phyloP scores from a whole-genome alignment of 2,888 invertebrate genomes.

The Mantis religiosa region DNA sequence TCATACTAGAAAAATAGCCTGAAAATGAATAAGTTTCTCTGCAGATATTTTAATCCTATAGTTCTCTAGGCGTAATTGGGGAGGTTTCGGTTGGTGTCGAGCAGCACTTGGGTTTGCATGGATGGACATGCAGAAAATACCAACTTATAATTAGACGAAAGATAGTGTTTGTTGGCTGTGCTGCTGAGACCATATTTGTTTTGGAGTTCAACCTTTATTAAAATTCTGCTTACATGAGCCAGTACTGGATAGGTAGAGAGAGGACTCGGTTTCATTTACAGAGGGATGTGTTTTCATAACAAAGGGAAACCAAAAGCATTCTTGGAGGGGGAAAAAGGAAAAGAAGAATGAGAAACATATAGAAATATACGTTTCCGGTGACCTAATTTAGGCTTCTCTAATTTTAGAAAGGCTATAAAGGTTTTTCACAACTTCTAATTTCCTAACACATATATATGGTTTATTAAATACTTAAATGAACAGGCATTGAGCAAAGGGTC shows the following conservation, averaged over 20 bases:
- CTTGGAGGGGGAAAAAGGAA: background rate
- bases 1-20: background rate
- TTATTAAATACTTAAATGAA: too few species aligned
- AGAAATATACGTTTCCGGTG: too few species aligned
- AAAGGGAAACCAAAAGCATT: background rate
- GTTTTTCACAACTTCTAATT: too few species aligned
- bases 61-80: background rate
- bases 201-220: background rate
- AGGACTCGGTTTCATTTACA: background rate
- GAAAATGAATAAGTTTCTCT: background rate
- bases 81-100: background rate
- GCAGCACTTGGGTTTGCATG: background rate
- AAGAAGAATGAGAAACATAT: too few species aligned
- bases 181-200: background rate
- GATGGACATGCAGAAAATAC: background rate
- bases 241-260: background rate
- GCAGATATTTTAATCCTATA: background rate
- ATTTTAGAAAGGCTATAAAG: too few species aligned
- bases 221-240: background rate
- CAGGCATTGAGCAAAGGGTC: too few species aligned
- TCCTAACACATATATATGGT: too few species aligned
- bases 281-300: background rate
- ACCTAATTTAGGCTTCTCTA: too few species aligned
- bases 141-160: background rate
- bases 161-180: background rate